Conservation (phyloP, 2,797 vertebrate genomes). For the Enteromius trimaculatus region DNA sequence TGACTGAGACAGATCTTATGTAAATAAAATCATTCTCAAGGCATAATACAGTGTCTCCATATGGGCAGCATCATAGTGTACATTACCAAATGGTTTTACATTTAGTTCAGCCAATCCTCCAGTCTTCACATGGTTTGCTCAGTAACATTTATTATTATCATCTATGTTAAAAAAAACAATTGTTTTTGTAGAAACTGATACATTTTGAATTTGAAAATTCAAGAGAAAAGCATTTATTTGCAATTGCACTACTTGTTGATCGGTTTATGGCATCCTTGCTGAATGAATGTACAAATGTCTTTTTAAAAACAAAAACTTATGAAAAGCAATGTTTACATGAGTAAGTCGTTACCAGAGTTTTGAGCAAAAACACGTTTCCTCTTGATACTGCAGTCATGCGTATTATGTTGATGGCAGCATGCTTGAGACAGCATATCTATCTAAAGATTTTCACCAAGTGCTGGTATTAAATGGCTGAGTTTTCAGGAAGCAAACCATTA, state of each 20-base stretch:
- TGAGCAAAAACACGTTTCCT: not conserved
- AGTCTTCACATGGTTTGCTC: not conserved
- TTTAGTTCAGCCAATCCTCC: not conserved
- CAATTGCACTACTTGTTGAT: not conserved
- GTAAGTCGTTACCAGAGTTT: not conserved
- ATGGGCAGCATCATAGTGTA: not conserved
- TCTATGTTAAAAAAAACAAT: not conserved
- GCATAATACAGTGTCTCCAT: not conserved
- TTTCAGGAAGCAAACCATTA: slow-evolving; percentile 11
- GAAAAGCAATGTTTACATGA: not conserved
- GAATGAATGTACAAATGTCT: not conserved
- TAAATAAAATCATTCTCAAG: not conserved
- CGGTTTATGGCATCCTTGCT: not conserved
- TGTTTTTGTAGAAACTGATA: not conserved
- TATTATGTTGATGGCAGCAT: not conserved
- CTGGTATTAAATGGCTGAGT: not conserved
- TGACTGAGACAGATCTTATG: slow-evolving; percentile 3
- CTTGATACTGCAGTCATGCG: not conserved
- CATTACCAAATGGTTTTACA: not conserved
- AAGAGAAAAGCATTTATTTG: not conserved
- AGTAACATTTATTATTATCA: not conserved
- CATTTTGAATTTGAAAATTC: not conserved
- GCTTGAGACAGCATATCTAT: not conserved
- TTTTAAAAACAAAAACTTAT: not conserved
- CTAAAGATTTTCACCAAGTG: slow-evolving; percentile 7